Conservation (phyloP, 2,797 vertebrate species). For the Tauraco hartlaubi region DNA sequence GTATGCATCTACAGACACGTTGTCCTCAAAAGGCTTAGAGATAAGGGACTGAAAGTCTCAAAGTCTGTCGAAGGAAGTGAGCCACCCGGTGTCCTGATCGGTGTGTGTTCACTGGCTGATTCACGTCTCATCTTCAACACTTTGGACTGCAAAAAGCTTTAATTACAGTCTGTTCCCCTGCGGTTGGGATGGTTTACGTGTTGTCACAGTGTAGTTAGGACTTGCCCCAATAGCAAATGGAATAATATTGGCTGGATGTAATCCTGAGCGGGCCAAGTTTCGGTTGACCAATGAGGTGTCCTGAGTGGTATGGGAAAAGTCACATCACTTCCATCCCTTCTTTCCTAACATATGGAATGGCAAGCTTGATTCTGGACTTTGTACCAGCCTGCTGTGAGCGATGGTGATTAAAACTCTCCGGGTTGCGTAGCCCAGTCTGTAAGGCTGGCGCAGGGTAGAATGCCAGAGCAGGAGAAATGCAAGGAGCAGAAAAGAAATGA, state of each 20-base stretch:
- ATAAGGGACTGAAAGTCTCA: background rate
- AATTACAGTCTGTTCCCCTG: background rate
- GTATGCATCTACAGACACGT: fast-evolving
- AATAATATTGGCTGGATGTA: background rate
- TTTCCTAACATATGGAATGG: background rate
- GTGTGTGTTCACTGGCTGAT: background rate
- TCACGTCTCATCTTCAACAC: background rate
- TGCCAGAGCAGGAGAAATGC: background rate
- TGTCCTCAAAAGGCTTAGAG: background rate
- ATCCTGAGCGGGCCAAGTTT: background rate
- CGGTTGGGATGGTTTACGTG: background rate
- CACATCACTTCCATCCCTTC: background rate
- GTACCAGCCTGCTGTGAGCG: background rate
- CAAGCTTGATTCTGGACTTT: background rate
- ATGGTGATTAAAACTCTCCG: background rate
- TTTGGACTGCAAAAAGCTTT: background rate
- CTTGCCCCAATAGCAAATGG: fast-evolving
- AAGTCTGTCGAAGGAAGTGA: background rate
- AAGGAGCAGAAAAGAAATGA: background rate
- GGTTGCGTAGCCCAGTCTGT: background rate
- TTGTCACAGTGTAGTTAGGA: background rate
- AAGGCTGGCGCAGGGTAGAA: background rate
- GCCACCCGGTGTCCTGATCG: background rate
- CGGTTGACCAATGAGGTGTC: fast-evolving
- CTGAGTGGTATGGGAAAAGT: background rate